A percentile compares a stretch with the other conserved stretches of the same genome.
Conservation (phyloP, 2,888 invertebrate species). For the Carterocephalus palaemon region DNA sequence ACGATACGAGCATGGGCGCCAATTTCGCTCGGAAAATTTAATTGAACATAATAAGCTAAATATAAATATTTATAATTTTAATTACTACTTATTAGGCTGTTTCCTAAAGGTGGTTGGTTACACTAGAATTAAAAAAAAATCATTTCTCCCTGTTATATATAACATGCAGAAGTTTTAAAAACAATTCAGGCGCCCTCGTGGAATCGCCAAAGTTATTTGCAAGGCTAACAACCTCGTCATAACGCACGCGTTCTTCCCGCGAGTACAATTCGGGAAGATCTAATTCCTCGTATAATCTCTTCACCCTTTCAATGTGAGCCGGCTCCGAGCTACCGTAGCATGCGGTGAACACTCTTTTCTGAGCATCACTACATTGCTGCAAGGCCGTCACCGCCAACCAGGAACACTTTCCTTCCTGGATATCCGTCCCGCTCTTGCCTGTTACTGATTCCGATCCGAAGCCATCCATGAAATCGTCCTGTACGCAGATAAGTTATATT, state of each 20-base stretch:
- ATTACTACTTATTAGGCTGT: no score
- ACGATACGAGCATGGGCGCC: no score
- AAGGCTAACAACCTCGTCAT: conserved; percentile 78
- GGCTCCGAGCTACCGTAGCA: conserved; percentile 84
- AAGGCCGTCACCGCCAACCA: conserved; percentile 93
- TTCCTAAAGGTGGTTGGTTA: no score
- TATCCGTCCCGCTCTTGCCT: conserved; percentile 93
- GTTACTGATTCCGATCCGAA: conserved; percentile 88
- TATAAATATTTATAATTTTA: no score
- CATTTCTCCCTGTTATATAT: conserved; percentile 78
- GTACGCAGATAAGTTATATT: no score
- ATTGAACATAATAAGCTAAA: no score
- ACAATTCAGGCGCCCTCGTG: conserved; percentile 83
- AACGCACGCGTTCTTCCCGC: conserved; percentile 85
- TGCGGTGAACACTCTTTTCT: conserved; percentile 74
- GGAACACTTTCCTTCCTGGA: conserved; percentile 94
- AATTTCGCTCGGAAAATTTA: no score
- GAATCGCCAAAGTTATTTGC: conserved; percentile 11
- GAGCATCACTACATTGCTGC: conserved; percentile 82
- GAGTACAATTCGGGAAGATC: conserved; percentile 76
- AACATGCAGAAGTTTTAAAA: conserved; percentile 85
- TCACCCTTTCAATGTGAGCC: conserved; percentile 72
- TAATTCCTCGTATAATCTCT: conserved; percentile 21
- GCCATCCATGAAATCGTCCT: conserved; percentile 92
- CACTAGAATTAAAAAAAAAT: neutral